These are phyloP conservation scores for Stenurella melanura DNA, from an alignment of 2,888 invertebrate species.

Conservation along the genomic window DNA sequence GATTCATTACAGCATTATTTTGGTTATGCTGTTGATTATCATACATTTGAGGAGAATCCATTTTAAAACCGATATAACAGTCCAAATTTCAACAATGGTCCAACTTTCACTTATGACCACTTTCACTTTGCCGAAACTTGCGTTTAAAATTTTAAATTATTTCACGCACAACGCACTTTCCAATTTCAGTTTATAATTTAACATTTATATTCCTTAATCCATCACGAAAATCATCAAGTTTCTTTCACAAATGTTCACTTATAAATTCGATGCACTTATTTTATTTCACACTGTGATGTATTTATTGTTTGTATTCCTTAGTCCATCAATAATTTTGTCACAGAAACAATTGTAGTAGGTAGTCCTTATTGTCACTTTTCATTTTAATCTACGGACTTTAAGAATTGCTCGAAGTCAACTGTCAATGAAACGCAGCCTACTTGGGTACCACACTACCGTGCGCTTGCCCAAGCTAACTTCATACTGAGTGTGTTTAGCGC, in stretches of 20 bases:
- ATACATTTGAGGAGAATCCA: constrained; percentile 93
- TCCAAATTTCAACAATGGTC: constrained; percentile 52
- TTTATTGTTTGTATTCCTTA: background rate
- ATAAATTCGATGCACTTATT: constrained; percentile 18
- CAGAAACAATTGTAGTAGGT: constrained; percentile 2
- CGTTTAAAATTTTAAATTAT: constrained; percentile 48
- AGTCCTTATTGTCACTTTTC: constrained; percentile 17
- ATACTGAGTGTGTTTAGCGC: constrained; percentile 69
- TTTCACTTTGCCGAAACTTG: constrained; percentile 65
- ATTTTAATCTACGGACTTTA: constrained; percentile 26
- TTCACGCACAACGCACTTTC: constrained; percentile 57
- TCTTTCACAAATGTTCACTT: constrained; percentile 16
- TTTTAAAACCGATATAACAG: constrained; percentile 64
- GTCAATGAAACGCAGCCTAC: constrained; percentile 63
- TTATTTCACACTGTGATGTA: constrained; percentile 23
- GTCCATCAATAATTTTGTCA: background rate
- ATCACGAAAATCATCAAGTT: constrained; percentile 5
- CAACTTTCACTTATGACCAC: constrained; percentile 68
- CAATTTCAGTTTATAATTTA: constrained; percentile 41
- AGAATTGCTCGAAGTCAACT: constrained; percentile 49
- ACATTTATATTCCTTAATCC: constrained; percentile 3
- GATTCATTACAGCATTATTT: constrained; percentile 78
- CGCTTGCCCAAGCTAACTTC: constrained; percentile 73
- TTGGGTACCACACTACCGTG: constrained; percentile 72
- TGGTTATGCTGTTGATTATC: constrained; percentile 79